These are phyloP conservation scores for Platyscapa corneri DNA, from an alignment of 1,140 invertebrate species.

Conservation along the genomic window DNA sequence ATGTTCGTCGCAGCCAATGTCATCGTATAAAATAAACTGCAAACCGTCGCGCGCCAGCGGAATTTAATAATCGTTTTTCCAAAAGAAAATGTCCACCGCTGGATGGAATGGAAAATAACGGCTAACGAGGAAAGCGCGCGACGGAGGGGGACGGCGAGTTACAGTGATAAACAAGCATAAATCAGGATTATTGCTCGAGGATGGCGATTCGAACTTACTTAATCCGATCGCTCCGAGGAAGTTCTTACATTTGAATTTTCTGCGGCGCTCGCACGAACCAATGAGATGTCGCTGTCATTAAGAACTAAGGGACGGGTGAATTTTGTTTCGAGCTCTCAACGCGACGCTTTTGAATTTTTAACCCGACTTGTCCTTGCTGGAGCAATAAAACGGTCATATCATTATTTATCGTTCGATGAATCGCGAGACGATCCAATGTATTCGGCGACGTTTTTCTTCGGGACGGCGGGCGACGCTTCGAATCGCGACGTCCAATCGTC, in stretches of 20 bases:
- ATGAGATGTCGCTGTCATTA: background rate
- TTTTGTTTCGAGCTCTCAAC: too few species aligned
- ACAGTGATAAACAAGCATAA: slow-evolving; percentile 62
- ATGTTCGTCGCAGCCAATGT: too few species aligned
- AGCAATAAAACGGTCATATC: background rate
- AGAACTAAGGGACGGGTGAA: background rate
- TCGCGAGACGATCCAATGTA: background rate
- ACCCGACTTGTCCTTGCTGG: background rate
- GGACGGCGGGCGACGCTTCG: background rate
- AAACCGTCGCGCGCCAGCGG: too few species aligned
- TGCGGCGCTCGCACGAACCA: background rate
- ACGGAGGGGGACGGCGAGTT: background rate
- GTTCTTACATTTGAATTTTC: background rate
- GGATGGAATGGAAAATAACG: background rate
- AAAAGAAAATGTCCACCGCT: background rate
- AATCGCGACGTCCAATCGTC: background rate
- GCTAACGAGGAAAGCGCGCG: background rate
- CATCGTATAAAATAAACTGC: too few species aligned
- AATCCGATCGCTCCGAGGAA: slow-evolving; percentile 47
- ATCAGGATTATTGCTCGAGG: slow-evolving; percentile 59
- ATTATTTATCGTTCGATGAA: background rate
- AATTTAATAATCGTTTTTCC: background rate
- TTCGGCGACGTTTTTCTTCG: background rate
- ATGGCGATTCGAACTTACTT: slow-evolving; percentile 63
- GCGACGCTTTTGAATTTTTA: slow-evolving; percentile 2